Evolutionary conservation across 2,113 vertebrate genomes (phyloP).

Genomic region (Hemiprocne comata): DNA sequence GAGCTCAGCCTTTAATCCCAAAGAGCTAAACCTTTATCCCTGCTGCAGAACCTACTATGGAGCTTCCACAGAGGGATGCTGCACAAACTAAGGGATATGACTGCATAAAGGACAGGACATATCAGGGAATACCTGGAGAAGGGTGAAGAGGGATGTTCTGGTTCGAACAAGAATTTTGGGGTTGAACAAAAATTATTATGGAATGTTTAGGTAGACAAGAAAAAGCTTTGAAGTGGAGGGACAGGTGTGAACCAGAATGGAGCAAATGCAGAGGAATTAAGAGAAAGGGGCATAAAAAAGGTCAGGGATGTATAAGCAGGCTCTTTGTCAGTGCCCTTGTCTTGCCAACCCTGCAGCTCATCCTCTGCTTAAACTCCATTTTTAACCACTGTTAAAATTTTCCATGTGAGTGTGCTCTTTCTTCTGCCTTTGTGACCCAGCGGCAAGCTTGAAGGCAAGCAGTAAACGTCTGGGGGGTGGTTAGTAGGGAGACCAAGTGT

Average conservation of each 20-base stretch:
- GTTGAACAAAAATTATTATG: background rate
- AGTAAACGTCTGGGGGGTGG: background rate
- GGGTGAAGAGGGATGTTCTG: background rate
- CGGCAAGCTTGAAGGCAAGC: background rate
- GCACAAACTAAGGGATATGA: background rate
- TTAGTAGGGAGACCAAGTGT: background rate
- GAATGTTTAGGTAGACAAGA: background rate
- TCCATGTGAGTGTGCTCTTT: background rate
- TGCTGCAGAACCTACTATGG: accelerated
- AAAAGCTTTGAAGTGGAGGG: background rate
- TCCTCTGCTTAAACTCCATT: background rate
- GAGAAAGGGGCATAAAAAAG: background rate
- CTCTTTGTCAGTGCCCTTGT: background rate
- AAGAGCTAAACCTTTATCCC: background rate
- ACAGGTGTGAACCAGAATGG: background rate
- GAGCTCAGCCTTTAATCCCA: background rate
- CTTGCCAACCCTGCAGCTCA: background rate
- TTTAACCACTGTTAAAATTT: background rate
- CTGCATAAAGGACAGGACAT: background rate
- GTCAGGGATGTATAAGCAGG: background rate
- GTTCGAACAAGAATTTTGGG: background rate
- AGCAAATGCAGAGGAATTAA: background rate
- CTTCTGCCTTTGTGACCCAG: accelerated
- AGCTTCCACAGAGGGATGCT: background rate
- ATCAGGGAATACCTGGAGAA: background rate